Evolutionary conservation across 2,797 vertebrate genomes (phyloP), one percentile per base, ranked within the genome.

Genomic region (Lithobates pipiens): DNA sequence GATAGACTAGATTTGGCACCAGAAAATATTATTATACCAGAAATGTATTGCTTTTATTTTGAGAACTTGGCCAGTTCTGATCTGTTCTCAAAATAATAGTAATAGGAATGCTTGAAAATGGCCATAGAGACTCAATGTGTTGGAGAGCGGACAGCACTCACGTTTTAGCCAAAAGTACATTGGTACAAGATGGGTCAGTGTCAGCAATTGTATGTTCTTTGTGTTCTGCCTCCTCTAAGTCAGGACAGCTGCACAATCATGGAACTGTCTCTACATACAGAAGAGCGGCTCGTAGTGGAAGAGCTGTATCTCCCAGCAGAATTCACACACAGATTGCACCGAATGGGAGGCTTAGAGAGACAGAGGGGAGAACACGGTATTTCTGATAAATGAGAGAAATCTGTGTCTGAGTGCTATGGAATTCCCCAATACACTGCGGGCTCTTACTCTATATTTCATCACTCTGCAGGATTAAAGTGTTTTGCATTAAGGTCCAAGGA

Each of bases 271-370:
- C 57, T 70, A 57, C 44, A 46, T 46, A 57, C 50, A 42, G 77
- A 71, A 86, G 72, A 3, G n/a, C 29, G 61, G 44, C 32, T 44
- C 65, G 18, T n/a, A 76, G 54, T 23, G 77, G 39, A 80, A 36
- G 61, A 34, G 36, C 68, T 69, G 46, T 16, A 54, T 71, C 73
- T 82, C 54, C 80, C 80, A 82, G 27, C 68, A 77, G 74, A 82
- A 82, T 82, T 74, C 50, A 70, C 10, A 18, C 70, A 76, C 84
- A 85, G 84, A 80, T 80, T 85, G 84, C 77, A 74, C 67, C n/a
- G 77, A 80, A 77, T 71, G 50, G 42, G 39, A 68, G 65, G 65
- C 67, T 69, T 27, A 29, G 68, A 71, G 76, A 84, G 61, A 39
- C 42, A 69, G 65, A 83, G 73, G 36, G 21, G 61, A 39, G 81